Evolutionary conservation across 1,140 invertebrate genomes (phyloP).

Genomic region (Drosophila bipectinata): DNA sequence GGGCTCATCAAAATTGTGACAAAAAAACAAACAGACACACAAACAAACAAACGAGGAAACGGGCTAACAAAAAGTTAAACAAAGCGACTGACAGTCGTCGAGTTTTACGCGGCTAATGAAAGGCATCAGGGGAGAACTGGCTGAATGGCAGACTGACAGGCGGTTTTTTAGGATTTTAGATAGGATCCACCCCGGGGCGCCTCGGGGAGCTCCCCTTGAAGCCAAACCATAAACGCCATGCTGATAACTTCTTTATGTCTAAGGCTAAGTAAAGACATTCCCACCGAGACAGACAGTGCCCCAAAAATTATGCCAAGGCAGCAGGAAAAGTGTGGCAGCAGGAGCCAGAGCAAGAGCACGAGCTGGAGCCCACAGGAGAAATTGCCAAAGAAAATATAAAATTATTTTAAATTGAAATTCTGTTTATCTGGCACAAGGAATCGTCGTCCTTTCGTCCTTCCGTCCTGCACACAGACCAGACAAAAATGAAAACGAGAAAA

Average conservation of each 20-base stretch:
- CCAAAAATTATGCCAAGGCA: slow-evolving; percentile 24
- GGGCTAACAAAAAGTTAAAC: slow-evolving; percentile 66
- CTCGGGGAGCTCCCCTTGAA: slow-evolving; percentile 18
- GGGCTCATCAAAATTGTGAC: slow-evolving; percentile 69
- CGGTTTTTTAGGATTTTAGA: slow-evolving; percentile 3
- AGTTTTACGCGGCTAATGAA: slow-evolving; percentile 64
- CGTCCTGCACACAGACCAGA: background rate
- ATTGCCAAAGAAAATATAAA: slow-evolving; percentile 49
- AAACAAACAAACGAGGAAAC: slow-evolving; percentile 60
- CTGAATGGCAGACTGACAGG: slow-evolving; percentile 3
- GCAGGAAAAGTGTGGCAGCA: slow-evolving; percentile 61
- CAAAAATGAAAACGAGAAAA: background rate
- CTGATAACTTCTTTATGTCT: slow-evolving; percentile 78
- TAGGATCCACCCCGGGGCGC: background rate
- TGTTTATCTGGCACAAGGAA: slow-evolving; percentile 74
- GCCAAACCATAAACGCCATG: slow-evolving; percentile 60
- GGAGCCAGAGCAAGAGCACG: slow-evolving; percentile 38
- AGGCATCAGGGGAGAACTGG: slow-evolving; percentile 37
- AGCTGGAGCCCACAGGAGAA: slow-evolving; percentile 26
- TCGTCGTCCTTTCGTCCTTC: slow-evolving; percentile 33
- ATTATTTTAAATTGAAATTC: slow-evolving; percentile 82
- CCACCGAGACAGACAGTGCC: slow-evolving; percentile 16
- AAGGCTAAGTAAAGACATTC: slow-evolving; percentile 59
- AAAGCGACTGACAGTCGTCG: slow-evolving; percentile 61
- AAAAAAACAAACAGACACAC: slow-evolving; percentile 42